These are phyloP conservation scores for Invenusta paracnida DNA, from an alignment of 2,888 invertebrate species.

Conservation along the genomic window DNA sequence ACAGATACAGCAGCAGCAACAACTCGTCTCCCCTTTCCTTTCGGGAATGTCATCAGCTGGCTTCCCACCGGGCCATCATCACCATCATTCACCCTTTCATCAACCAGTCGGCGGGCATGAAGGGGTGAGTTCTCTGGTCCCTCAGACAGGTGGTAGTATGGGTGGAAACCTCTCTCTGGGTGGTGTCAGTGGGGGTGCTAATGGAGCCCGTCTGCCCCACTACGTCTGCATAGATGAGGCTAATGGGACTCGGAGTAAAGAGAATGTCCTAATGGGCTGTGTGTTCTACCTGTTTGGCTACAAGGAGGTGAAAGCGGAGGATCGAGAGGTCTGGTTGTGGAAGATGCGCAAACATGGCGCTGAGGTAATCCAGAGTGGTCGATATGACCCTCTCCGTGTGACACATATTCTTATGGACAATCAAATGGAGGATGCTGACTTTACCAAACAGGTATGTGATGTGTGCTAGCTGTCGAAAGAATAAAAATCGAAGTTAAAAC, in stretches of 20 bases:
- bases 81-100: too few species aligned
- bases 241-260: not conserved
- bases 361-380: slow-evolving; percentile 27
- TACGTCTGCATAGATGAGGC: slow-evolving; percentile 8
- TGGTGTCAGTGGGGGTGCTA: not conserved
- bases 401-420: slow-evolving; percentile 43
- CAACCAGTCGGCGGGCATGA: too few species aligned
- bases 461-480: too few species aligned
- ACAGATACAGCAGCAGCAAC: not conserved
- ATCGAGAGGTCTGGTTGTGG: not conserved
- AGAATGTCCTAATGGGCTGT: slow-evolving; percentile 38
- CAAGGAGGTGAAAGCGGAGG: not conserved
- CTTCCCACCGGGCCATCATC: too few species aligned
- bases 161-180: not conserved
- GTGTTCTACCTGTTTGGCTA: slow-evolving; percentile 40
- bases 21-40: not conserved
- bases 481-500: too few species aligned
- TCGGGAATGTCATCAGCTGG: not conserved
- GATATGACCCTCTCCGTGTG: slow-evolving; percentile 36
- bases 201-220: not conserved
- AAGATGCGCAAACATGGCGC: slow-evolving; percentile 34
- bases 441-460: slow-evolving; percentile 33
- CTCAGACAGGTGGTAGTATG: not conserved
- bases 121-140: not conserved
- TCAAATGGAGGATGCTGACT: slow-evolving; percentile 41